Base-by-base conservation (phyloP, 1,140 invertebrate genomes). In the Leucophenga varia region DNA sequence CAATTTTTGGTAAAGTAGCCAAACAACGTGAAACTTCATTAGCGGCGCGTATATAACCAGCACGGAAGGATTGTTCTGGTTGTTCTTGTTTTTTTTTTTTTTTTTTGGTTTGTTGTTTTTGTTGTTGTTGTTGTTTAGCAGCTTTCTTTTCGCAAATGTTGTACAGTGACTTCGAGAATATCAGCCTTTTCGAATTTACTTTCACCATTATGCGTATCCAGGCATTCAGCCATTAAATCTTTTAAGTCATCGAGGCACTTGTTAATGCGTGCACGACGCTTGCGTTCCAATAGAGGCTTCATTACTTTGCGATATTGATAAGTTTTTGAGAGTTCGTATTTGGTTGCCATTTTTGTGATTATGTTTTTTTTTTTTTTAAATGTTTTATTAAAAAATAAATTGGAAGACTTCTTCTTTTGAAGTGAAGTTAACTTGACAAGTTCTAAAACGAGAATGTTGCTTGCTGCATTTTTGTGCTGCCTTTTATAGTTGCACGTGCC, bases 101-200 rank as follows among this genome's bases (percentile, higher is more conserved):
- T 19, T 48, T 20, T 44, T n/a, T n/a, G n/a, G n/a, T 40, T 46
- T 31, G 50, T 31, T 32, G 46, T 17, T 21, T 4, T 38, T 17
- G 31, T 14, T 19, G 52, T 20, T 44, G 36, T 25, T 81, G 34
- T 79, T 68, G 54, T 20, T 40, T 13, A 76, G 74, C 57, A 83
- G 30, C 43, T 89, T 85, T 3, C 79, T 54, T 90, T 91, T 78
- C 93, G 89, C 49, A 97, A 78, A 70, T 96, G 92, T 57, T 90
- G 86, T 1, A 97, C 95, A 0, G 95, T 96, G 71, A 97, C 79
- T 75, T 98, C 95, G 57, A 98, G 80, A 55, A 98, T 96, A 76
- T 97, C 95, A 14, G 95, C 95, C 76, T 97, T 97, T 77, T 98
- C 95, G 64, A 97, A 77, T 70, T 97, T 96, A 30, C 89, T 87